Evolutionary conservation across 1,140 invertebrate genomes (phyloP).

Genomic region (Diorhabda elongata): DNA sequence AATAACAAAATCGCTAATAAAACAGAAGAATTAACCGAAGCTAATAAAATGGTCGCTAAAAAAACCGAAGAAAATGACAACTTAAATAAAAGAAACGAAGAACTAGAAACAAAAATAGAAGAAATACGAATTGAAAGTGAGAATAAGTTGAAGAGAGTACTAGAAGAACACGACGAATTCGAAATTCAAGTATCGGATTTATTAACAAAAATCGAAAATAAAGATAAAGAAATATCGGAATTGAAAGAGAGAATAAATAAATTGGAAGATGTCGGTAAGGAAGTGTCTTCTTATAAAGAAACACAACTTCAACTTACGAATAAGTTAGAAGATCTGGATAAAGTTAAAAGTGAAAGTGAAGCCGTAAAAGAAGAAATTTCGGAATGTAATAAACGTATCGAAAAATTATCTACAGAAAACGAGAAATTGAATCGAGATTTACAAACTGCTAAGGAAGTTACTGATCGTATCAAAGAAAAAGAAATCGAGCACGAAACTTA

Average conservation of each 20-base stretch:
- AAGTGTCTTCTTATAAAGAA: too few relatives aligned
- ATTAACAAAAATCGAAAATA: conserved; percentile 18
- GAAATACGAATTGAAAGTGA: conserved; percentile 5
- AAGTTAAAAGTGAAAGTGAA: background rate
- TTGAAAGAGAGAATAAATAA: background rate
- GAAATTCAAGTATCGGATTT: conserved; percentile 17
- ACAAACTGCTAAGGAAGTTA: conserved; percentile 12
- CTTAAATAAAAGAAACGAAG: background rate
- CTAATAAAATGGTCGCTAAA: background rate
- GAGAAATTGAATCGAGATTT: conserved; percentile 16
- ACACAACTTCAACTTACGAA: too few relatives aligned
- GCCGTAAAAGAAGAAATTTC: conserved; percentile 1
- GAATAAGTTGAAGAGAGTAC: conserved; percentile 7
- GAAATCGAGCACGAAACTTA: conserved; percentile 6
- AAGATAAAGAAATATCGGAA: conserved; percentile 17
- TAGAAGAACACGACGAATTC: conserved; percentile 11
- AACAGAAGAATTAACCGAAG: conserved; percentile 3
- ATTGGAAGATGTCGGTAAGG: too few relatives aligned
- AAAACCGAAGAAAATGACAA: background rate
- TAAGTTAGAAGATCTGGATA: conserved; percentile 3
- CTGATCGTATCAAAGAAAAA: conserved; percentile 16
- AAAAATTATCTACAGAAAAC: conserved; percentile 13
- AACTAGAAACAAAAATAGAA: background rate
- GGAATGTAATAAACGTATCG: conserved; percentile 8
- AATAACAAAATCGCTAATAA: background rate